These are phyloP conservation scores for Luperina nickerlii DNA, from an alignment of 2,888 invertebrate species.

Conservation along the genomic window DNA sequence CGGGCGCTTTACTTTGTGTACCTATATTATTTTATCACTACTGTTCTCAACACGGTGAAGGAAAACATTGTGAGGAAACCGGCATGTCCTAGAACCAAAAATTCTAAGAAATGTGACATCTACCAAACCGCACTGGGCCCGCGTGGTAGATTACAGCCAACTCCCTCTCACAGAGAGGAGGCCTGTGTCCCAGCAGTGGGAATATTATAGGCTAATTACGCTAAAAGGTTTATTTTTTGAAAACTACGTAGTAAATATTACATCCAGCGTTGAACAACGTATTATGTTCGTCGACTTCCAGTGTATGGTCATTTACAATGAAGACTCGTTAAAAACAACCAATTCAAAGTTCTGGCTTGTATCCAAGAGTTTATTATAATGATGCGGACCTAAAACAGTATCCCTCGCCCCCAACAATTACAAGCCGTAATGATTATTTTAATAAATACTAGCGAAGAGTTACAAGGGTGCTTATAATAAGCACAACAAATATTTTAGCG, in stretches of 20 bases:
- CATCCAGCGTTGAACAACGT: not conserved
- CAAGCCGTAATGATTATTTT: conserved; percentile 36
- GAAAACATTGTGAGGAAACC: not conserved
- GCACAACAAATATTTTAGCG: conserved; percentile 44
- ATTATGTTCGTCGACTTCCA: not conserved
- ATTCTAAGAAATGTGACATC: too few species aligned
- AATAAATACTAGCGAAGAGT: conserved; percentile 41
- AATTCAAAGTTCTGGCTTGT: not conserved
- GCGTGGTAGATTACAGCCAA: not conserved
- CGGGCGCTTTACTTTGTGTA: not conserved
- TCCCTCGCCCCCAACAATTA: conserved; percentile 21
- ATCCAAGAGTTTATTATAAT: conserved; percentile 7
- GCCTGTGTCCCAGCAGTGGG: not conserved
- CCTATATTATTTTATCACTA: not conserved
- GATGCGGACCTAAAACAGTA: conserved; percentile 8
- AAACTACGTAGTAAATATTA: not conserved
- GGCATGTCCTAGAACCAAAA: not conserved
- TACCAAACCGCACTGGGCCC: not conserved
- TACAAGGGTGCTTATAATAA: conserved; percentile 30
- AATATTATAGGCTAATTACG: not conserved
- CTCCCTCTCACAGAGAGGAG: not conserved
- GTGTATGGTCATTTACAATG: not conserved
- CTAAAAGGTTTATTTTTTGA: not conserved
- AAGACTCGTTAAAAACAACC: conserved; percentile 3
- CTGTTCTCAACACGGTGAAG: not conserved